phyloP scores from a whole-genome alignment of 2,113 vertebrate species.

The Cacatua alba region DNA sequence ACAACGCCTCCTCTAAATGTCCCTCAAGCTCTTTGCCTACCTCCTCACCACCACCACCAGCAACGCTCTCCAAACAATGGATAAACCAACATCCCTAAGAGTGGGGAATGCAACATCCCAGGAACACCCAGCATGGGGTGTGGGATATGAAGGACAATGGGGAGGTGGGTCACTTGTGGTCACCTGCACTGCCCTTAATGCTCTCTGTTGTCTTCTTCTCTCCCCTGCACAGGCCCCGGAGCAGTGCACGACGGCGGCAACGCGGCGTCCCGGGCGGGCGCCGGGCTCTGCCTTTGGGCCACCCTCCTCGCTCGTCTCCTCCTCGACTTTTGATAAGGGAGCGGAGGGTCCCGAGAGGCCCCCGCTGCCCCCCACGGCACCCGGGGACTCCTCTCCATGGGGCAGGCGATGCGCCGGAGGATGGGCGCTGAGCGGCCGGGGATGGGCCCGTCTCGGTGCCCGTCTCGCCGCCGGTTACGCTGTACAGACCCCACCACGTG shows the following conservation, averaged over 20 bases:
- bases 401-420: constrained; percentile 21
- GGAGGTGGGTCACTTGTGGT: not conserved
- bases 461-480: constrained; percentile 43
- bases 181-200: fast-evolving
- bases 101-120: fast-evolving
- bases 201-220: not conserved
- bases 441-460: constrained; percentile 48
- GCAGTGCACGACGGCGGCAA: constrained; percentile 90
- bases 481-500: constrained; percentile 63
- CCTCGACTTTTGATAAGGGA: constrained; percentile 92
- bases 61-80: not conserved
- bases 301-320: constrained; percentile 82
- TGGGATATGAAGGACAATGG: fast-evolving
- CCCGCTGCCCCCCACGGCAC: constrained; percentile 75
- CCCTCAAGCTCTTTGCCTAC: not conserved
- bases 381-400: constrained; percentile 21
- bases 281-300: constrained; percentile 83
- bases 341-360: constrained; percentile 73
- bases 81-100: not conserved
- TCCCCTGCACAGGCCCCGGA: constrained; percentile 82
- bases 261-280: constrained; percentile 73
- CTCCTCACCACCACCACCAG: not conserved
- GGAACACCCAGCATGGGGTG: not conserved
- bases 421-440: constrained; percentile 33
- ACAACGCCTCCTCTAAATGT: not conserved